Conservation (phyloP, 2,113 vertebrate genomes). For the Brachirus orientalis region DNA sequence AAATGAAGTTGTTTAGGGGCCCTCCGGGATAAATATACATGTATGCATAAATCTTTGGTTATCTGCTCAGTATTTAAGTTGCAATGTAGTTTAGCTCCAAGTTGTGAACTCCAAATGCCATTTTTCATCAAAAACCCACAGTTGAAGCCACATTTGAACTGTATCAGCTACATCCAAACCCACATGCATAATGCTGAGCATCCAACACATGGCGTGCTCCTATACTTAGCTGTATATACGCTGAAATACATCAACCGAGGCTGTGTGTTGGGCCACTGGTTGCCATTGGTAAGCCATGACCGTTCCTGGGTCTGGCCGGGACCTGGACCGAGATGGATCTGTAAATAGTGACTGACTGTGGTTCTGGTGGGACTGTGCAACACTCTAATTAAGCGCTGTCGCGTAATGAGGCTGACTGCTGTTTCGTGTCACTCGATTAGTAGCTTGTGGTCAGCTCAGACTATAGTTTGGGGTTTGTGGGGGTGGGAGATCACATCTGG, state of each 20-base stretch:
- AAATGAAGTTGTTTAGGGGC: constrained; percentile 29
- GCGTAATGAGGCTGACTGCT: constrained; percentile 72
- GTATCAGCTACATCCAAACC: constrained; percentile 57
- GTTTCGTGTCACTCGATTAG: constrained; percentile 72
- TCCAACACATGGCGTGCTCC: constrained; percentile 40
- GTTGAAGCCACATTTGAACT: constrained; percentile 24
- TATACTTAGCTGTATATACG: constrained; percentile 59
- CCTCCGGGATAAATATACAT: constrained; percentile 14
- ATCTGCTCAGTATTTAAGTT: constrained; percentile 49
- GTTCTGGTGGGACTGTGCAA: constrained; percentile 64
- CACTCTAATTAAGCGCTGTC: constrained; percentile 78
- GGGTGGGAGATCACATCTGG: constrained; percentile 71
- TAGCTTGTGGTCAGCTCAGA: constrained; percentile 61
- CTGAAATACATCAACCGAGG: constrained; percentile 43
- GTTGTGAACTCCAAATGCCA: constrained; percentile 31
- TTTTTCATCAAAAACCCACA: constrained; percentile 40
- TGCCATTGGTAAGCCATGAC: constrained; percentile 43
- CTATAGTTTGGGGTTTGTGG: constrained; percentile 77
- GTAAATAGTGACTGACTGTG: constrained; percentile 76
- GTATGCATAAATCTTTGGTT: constrained; percentile 32
- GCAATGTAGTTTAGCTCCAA: constrained; percentile 28
- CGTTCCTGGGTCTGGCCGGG: constrained; percentile 38
- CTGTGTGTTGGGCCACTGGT: constrained; percentile 29
- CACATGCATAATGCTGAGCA: constrained; percentile 37
- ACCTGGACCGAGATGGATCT: constrained; percentile 43